Percentiles rank a stretch among this genome's conserved stretches.
Evolutionary conservation across 2,113 vertebrate genomes (phyloP).

Genomic region (Vireo altiloquus): DNA sequence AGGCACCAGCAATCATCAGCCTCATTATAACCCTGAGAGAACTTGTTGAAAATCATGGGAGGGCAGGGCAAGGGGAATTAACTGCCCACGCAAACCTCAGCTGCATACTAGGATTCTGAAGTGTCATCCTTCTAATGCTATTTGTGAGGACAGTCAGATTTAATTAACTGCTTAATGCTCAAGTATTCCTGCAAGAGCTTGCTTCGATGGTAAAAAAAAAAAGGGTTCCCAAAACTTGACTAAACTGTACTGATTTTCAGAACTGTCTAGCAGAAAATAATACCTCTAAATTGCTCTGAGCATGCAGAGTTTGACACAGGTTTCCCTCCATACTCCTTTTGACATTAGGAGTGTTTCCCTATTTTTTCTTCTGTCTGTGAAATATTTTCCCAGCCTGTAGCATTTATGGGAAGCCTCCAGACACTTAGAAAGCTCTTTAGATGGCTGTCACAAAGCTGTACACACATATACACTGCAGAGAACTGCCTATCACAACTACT

Average conservation of each 20-base stretch:
- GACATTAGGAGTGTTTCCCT: neutral
- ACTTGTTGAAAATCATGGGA: neutral
- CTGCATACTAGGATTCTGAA: neutral
- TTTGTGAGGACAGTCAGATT: neutral
- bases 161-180: neutral
- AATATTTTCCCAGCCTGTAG: neutral
- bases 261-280: neutral
- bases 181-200: neutral
- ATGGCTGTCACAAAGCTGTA: neutral
- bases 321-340: neutral
- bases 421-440: neutral
- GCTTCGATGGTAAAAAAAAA: neutral
- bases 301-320: neutral
- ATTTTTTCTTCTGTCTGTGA: neutral
- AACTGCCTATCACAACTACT: neutral
- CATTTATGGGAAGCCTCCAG: neutral
- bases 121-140: neutral
- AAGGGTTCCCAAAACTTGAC: neutral
- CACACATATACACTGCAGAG: accelerated
- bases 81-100: neutral
- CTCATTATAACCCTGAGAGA: slow-evolving; percentile 8
- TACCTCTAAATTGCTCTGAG: neutral
- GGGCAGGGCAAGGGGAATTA: neutral
- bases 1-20: neutral
- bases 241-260: neutral